Conservation (phyloP, 92 coral and sea anemone genomes). For the Blastomussa wellsi region DNA sequence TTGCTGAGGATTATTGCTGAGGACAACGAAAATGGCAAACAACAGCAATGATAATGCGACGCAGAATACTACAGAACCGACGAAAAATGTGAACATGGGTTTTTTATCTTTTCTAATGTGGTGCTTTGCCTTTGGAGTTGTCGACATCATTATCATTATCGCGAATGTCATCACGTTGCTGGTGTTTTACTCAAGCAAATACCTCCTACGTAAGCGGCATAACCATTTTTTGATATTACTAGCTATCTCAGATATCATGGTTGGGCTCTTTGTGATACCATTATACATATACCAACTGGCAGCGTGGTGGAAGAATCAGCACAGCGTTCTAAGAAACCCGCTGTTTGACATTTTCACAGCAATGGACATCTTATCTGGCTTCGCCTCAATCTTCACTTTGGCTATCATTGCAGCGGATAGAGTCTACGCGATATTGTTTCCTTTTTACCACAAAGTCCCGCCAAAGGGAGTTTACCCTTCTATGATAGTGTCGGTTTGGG, state of each 20-base stretch:
- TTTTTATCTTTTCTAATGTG: constrained; percentile 34
- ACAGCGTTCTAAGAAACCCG: constrained; percentile 3
- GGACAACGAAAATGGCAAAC: neutral
- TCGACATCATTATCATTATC: constrained; percentile 42
- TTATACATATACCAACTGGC: constrained; percentile 48
- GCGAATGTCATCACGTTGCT: constrained; percentile 45
- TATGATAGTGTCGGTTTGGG: constrained; percentile 54
- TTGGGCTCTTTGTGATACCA: constrained; percentile 60
- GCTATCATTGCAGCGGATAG: constrained; percentile 60
- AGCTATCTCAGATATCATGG: constrained; percentile 59
- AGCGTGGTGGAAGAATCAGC: constrained; percentile 34
- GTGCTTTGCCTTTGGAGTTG: constrained; percentile 52
- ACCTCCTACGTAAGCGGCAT: constrained; percentile 54
- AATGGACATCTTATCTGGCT: constrained; percentile 54
- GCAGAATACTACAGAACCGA: neutral
- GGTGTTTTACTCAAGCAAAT: constrained; percentile 44
- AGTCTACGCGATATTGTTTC: constrained; percentile 63
- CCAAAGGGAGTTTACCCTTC: constrained; percentile 44
- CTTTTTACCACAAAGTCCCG: constrained; percentile 53
- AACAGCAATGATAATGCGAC: neutral
- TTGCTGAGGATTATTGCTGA: neutral
- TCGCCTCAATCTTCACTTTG: constrained; percentile 64
- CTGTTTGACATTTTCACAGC: constrained; percentile 32
- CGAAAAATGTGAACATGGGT: neutral
- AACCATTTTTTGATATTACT: constrained; percentile 58